phyloP scores from a whole-genome alignment of 2,888 invertebrate species.

The Colostygia pectinataria region DNA sequence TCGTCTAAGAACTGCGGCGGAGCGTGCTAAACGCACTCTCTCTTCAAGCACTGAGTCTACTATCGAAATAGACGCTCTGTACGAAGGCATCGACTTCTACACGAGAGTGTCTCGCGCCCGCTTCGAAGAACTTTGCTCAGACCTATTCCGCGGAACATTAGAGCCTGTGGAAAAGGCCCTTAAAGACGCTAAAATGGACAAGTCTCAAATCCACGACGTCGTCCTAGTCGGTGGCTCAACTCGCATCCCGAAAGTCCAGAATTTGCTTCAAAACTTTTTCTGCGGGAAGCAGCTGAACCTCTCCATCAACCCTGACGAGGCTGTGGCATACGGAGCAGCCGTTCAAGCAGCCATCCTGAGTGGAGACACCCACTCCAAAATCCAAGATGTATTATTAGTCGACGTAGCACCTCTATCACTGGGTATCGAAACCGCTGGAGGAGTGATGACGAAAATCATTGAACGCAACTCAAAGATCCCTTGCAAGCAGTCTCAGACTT shows the following conservation, averaged over 20 bases:
- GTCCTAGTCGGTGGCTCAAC: slow-evolving; percentile 89
- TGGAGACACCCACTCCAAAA: slow-evolving; percentile 86
- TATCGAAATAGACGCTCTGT: slow-evolving; percentile 87
- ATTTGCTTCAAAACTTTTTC: slow-evolving; percentile 77
- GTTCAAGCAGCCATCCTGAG: slow-evolving; percentile 64
- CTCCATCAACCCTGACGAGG: slow-evolving; percentile 73
- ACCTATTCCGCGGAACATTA: slow-evolving; percentile 86
- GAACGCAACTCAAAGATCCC: slow-evolving; percentile 85
- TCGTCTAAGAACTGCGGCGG: slow-evolving; percentile 88
- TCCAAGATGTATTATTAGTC: slow-evolving; percentile 55
- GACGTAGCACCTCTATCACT: slow-evolving; percentile 21
- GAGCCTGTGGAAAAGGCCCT: slow-evolving; percentile 78
- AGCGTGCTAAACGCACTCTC: slow-evolving; percentile 62
- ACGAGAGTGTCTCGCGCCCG: slow-evolving; percentile 84
- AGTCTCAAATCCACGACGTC: slow-evolving; percentile 72
- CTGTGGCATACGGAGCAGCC: slow-evolving; percentile 85
- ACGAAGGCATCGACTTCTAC: slow-evolving; percentile 85
- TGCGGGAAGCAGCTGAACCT: slow-evolving; percentile 77
- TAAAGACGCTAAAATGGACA: slow-evolving; percentile 88
- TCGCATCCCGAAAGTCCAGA: slow-evolving; percentile 88
- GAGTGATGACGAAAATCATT: slow-evolving; percentile 87
- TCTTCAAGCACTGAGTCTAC: slow-evolving; percentile 86
- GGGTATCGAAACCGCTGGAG: slow-evolving; percentile 84
- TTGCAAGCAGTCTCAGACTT: slow-evolving; percentile 82
- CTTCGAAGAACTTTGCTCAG: slow-evolving; percentile 85